Base-by-base conservation (phyloP, 2,888 invertebrate genomes). In the Thera britannica region DNA sequence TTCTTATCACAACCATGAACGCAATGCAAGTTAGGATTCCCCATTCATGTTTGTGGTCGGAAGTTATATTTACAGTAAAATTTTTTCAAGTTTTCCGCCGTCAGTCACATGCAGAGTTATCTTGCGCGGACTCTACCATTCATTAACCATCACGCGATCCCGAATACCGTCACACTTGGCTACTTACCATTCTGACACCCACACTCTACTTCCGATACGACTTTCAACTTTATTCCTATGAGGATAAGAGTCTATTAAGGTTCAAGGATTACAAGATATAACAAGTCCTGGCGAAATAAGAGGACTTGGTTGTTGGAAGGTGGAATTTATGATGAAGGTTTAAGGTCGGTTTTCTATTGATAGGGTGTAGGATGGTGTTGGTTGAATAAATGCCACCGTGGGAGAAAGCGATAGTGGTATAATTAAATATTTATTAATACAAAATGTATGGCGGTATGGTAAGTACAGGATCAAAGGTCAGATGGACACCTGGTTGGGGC, bases 371-470 rank as follows among this genome's bases (percentile, higher is more conserved):
- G 34, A 51, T 44, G 52, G 67, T 67, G 46, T 68, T 71, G 38
- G 67, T 67, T 66, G 2, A 58, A 12, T 71, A 70, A 72, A 73
- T 72, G 77, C 72, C 80, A 90, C 89, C 92, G 92, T 92, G 92
- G 90, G 92, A 92, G 88, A 90, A 86, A 84, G 77, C 78, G 72
- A 75, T 76, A 75, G 75, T 73, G 79, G 75, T 72, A 80, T 89
- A 89, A 92, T 92, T 90, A 89, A 91, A 90, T 91, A 91, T 91
- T 87, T 88, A 90, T 89, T 72, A 79, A 83, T 81, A 78, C 78
- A 73, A 75, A 79, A 76, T 77, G 72, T 75, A 82, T 83, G 78
- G 80, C 83, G 87, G 86, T 83, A 86, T 85, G 81, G 77, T 46
- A 67, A 75, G 77, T 77, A 70, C 58, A 46, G 56, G 57, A 76